These are phyloP conservation scores for Pteropus alecto DNA, from an alignment of 2,113 vertebrate genomes.

Conservation along the genomic window DNA sequence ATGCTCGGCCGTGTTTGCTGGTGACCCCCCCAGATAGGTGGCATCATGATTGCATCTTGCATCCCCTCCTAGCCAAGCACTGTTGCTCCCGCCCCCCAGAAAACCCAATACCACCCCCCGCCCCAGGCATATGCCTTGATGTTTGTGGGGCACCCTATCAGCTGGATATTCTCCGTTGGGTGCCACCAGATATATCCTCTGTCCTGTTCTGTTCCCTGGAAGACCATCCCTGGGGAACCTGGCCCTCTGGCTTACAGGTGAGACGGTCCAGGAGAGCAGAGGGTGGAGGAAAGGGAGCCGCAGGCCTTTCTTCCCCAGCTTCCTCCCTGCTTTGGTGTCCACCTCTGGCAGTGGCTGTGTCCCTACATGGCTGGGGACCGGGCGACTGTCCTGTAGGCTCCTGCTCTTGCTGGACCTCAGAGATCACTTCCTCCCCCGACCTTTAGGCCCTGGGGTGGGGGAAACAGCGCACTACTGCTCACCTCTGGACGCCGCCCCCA, in stretches of 20 bases:
- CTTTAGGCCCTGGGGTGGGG: neutral
- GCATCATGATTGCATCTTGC: neutral
- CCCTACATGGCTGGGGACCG: neutral
- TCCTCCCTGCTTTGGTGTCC: neutral
- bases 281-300: neutral
- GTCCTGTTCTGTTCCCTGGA: neutral
- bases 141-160: accelerated
- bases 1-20: accelerated
- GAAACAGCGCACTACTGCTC: neutral
- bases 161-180: neutral
- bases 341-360: neutral
- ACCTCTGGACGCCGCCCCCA: neutral
- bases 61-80: neutral
- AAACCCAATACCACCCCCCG: neutral
- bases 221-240: neutral
- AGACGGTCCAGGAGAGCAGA: neutral
- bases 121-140: neutral
- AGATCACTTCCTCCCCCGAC: neutral
- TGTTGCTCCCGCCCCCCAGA: neutral
- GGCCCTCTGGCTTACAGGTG: neutral
- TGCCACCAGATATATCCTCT: neutral
- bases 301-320: too few species aligned
- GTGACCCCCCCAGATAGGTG: neutral
- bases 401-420: neutral
- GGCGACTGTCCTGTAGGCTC: too few species aligned